Conservation (phyloP, 2,797 vertebrate genomes). For the Distichodus sexfasciatus region DNA sequence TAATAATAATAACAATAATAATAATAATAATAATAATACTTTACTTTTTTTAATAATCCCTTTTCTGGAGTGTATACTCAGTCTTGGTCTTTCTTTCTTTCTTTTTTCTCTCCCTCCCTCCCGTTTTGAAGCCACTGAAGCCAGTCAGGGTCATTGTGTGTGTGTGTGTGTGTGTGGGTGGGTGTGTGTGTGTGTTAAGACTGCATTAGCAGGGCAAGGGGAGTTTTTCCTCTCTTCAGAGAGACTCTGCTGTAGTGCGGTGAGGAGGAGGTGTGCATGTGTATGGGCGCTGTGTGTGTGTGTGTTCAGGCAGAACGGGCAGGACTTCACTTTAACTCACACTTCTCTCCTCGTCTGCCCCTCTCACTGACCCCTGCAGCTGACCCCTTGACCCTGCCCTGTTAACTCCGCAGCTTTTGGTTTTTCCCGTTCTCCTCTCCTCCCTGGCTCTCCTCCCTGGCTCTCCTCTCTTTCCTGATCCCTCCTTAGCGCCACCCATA, state of each 20-base stretch:
- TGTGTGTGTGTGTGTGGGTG: too few species aligned
- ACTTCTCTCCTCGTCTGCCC: background rate
- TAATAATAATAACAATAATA: too few species aligned
- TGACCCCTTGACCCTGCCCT: background rate
- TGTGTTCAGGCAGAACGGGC: constrained; percentile 4
- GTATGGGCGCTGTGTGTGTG: background rate
- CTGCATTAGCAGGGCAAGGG: too few species aligned
- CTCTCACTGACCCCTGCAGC: background rate
- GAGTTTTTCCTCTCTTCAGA: background rate
- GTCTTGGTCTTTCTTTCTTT: too few species aligned
- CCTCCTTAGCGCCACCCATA: constrained; percentile 9
- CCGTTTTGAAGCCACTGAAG: too few species aligned
- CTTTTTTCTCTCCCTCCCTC: too few species aligned
- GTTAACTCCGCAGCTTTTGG: background rate
- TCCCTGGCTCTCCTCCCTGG: constrained; percentile 4
- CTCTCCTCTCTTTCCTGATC: background rate
- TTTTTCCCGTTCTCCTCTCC: background rate
- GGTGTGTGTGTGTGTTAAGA: too few species aligned
- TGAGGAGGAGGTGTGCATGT: background rate
- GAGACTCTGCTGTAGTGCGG: background rate
- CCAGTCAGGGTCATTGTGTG: too few species aligned
- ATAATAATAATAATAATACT: too few species aligned
- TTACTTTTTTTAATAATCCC: too few species aligned
- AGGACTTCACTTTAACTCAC: background rate
- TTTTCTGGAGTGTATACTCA: too few species aligned